Conservation (phyloP, 2,113 vertebrate genomes). For the Nothocercus nigrocapillus region DNA sequence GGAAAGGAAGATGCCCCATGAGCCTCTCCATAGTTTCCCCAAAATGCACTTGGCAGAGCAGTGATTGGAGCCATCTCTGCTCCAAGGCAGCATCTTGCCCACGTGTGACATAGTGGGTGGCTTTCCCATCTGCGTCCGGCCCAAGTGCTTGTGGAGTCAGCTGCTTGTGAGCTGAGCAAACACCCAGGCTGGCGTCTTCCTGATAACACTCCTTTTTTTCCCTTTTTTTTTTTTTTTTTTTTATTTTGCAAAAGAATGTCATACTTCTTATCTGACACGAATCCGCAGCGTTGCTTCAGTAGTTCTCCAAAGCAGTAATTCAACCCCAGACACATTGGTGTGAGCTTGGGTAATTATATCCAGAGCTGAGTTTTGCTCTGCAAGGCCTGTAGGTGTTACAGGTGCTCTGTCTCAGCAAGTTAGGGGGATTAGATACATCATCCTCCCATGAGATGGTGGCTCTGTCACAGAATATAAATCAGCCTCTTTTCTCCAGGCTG, state of each 20-base stretch:
- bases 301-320: conserved; percentile 10
- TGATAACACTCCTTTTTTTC: conserved; percentile 1
- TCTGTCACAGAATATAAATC: conserved; percentile 17
- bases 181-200: not conserved
- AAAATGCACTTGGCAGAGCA: fast-evolving
- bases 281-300: not conserved
- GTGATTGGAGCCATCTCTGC: fast-evolving
- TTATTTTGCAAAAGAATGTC: conserved; percentile 31
- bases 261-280: conserved; percentile 26
- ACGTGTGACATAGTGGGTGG: fast-evolving
- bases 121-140: not conserved
- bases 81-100: not conserved
- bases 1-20: fast-evolving
- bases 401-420: conserved; percentile 34
- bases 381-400: not conserved
- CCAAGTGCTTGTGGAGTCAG: not conserved
- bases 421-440: conserved; percentile 6
- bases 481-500: not conserved
- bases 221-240: too few relatives aligned
- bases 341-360: not conserved
- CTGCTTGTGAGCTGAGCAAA: not conserved
- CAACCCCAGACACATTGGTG: not conserved
- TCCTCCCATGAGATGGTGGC: not conserved
- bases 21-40: not conserved
- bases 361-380: not conserved